Percentiles rank a stretch among this genome's conserved stretches.
Evolutionary conservation across 2,797 vertebrate genomes (phyloP).

Genomic region (Lepilemur ruficaudatus): DNA sequence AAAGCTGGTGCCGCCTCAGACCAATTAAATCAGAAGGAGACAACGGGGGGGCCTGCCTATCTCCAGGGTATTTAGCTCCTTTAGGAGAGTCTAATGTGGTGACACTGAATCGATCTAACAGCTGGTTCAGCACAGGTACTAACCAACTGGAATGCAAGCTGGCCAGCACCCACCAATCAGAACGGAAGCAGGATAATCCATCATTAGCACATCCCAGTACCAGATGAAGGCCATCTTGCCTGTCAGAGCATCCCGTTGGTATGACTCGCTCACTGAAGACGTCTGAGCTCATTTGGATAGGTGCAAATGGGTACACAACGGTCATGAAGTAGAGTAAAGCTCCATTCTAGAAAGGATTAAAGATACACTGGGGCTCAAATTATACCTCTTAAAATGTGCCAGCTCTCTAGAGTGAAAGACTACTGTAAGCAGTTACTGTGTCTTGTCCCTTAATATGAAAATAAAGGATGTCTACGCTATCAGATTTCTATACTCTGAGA

Average conservation of each 20-base stretch:
- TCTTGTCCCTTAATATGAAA: neutral
- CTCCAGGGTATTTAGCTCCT: neutral
- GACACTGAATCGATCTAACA: neutral
- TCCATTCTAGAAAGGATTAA: neutral
- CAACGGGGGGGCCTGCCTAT: neutral
- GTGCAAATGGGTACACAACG: neutral
- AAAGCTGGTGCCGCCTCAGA: neutral
- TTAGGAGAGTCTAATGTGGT: neutral
- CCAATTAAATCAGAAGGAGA: neutral
- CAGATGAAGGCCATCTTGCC: neutral
- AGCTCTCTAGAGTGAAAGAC: neutral
- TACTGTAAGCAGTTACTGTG: neutral
- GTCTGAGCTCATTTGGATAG: neutral
- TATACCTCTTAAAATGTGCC: neutral
- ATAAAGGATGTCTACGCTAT: neutral
- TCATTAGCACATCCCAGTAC: neutral
- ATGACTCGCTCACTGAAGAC: neutral
- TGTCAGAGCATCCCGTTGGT: neutral
- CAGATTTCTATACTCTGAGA: neutral
- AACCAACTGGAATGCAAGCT: neutral
- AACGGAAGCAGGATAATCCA: neutral
- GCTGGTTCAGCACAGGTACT: neutral
- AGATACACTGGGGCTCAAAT: neutral
- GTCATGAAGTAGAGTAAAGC: neutral
- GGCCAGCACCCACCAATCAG: neutral